Conservation (phyloP, 2,888 invertebrate genomes). For the Brachycybe producta region DNA sequence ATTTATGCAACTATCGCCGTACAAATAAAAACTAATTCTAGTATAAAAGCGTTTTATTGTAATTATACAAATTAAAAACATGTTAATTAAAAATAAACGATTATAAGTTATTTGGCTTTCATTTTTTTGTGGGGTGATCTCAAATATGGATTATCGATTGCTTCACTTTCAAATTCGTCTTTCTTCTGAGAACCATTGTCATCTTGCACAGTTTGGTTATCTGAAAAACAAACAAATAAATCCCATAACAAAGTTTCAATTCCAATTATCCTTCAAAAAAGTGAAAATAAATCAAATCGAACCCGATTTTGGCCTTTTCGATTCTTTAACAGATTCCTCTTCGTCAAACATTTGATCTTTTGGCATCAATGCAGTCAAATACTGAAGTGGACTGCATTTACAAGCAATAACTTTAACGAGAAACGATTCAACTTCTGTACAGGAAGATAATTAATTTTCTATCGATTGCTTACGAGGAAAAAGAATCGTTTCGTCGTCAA, state of each 20-base stretch:
- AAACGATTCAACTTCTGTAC: background rate
- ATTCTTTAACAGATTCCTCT: conserved; percentile 44
- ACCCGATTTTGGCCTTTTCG: too few species aligned
- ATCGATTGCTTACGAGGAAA: conserved; percentile 70
- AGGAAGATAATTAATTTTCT: background rate
- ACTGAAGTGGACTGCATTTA: conserved; percentile 63
- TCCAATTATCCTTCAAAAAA: too few species aligned
- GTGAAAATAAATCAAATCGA: too few species aligned
- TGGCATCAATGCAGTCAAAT: conserved; percentile 71
- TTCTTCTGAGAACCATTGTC: background rate
- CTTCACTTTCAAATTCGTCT: conserved; percentile 3
- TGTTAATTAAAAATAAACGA: background rate
- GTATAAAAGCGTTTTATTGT: too few species aligned
- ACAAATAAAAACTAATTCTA: too few species aligned
- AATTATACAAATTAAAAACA: too few species aligned
- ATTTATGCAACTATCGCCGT: too few species aligned
- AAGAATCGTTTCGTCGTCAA: conserved; percentile 76
- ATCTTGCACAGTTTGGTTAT: background rate
- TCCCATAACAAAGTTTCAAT: too few species aligned
- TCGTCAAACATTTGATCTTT: conserved; percentile 85
- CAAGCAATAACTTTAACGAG: conserved; percentile 65
- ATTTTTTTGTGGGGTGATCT: background rate
- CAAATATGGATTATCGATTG: conserved; percentile 6
- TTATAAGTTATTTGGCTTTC: background rate
- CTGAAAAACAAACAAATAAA: too few species aligned